Evolutionary conservation across 2,888 invertebrate species (phyloP).

Genomic region (Plemyria rubiginata): DNA sequence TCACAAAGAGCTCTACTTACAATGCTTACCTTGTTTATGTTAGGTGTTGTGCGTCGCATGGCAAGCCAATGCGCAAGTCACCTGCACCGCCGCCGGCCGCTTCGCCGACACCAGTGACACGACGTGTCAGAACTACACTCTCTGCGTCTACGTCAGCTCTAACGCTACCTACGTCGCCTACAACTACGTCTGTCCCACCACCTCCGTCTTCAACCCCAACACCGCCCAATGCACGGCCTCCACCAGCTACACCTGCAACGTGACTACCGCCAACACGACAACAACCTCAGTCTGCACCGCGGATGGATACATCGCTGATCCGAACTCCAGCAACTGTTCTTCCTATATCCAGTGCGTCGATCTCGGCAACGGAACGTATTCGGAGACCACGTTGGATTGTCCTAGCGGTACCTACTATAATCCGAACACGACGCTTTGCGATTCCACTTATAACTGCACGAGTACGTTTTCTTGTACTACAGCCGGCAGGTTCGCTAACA

Average conservation of each 20-base stretch:
- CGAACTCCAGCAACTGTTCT: conserved; percentile 62
- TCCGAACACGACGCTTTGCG: conserved; percentile 68
- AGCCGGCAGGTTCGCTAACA: conserved; percentile 70
- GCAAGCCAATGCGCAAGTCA: conserved; percentile 58
- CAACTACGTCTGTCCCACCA: conserved; percentile 71
- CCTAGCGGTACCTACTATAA: conserved; percentile 62
- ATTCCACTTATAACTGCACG: conserved; percentile 61
- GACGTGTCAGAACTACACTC: conserved; percentile 72
- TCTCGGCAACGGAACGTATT: conserved; percentile 54
- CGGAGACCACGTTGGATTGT: conserved; percentile 61
- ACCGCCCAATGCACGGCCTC: conserved; percentile 60
- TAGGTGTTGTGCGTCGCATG: conserved; percentile 50
- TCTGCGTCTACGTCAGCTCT: conserved; percentile 60
- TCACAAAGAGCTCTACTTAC: too few relatives aligned
- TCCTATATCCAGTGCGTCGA: conserved; percentile 67
- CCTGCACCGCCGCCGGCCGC: conserved; percentile 64
- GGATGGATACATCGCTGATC: conserved; percentile 65
- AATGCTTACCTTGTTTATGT: neutral
- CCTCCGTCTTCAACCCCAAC: conserved; percentile 70
- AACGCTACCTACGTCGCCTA: conserved; percentile 57
- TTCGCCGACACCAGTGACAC: conserved; percentile 67
- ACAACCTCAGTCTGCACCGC: conserved; percentile 57
- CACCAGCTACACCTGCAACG: conserved; percentile 62
- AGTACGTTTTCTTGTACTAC: conserved; percentile 59
- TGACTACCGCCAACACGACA: conserved; percentile 40